Conservation (phyloP, 2,888 invertebrate genomes). For the Candidula unifasciata region DNA sequence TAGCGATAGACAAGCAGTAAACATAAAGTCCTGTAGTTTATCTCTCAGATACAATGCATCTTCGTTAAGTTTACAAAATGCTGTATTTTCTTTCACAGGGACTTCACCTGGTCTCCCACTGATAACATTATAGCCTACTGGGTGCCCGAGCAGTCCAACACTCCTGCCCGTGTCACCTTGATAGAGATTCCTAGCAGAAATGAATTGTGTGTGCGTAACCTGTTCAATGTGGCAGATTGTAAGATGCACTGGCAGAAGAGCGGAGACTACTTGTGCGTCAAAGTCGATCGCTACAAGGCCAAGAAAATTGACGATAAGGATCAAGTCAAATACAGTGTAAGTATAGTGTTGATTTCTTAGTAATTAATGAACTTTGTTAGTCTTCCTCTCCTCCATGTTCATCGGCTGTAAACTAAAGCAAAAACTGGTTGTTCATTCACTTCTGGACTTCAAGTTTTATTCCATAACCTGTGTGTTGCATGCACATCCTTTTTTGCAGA, state of each 20-base stretch:
- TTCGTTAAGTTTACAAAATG: too few relatives aligned
- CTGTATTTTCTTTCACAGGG: slow-evolving; percentile 79
- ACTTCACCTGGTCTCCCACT: slow-evolving; percentile 98
- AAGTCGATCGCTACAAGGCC: slow-evolving; percentile 93
- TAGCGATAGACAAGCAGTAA: too few relatives aligned
- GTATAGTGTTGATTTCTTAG: slow-evolving; percentile 68
- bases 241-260: slow-evolving; percentile 99
- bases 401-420: too few relatives aligned
- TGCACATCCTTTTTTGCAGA: too few relatives aligned
- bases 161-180: slow-evolving; percentile 95
- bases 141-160: slow-evolving; percentile 95
- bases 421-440: too few relatives aligned
- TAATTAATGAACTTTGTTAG: not conserved
- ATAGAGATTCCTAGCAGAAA: slow-evolving; percentile 88
- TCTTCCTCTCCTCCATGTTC: too few relatives aligned
- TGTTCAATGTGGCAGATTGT: slow-evolving; percentile 98
- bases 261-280: slow-evolving; percentile 97
- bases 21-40: too few relatives aligned
- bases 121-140: slow-evolving; percentile 97
- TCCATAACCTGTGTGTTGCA: too few relatives aligned
- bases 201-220: slow-evolving; percentile 89
- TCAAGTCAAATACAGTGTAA: slow-evolving; percentile 90
- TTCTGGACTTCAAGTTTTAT: too few relatives aligned
- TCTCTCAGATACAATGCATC: too few relatives aligned
- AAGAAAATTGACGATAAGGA: slow-evolving; percentile 90